Evolutionary conservation across 2,888 invertebrate genomes (phyloP).

Genomic region (Prenolepis imparis): DNA sequence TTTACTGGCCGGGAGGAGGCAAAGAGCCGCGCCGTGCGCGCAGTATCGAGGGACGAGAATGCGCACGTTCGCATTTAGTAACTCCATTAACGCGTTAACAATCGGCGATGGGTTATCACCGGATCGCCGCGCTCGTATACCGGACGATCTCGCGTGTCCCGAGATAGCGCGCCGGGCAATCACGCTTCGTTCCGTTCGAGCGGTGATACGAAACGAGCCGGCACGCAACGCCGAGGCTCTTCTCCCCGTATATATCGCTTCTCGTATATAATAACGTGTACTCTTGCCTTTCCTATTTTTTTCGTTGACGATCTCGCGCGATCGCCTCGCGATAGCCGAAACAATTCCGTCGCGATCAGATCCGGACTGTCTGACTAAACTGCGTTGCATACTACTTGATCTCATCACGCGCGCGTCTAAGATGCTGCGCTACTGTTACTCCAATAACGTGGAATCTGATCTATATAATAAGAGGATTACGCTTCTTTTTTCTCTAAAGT

Average conservation of each 20-base stretch:
- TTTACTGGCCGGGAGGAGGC: conserved; percentile 50
- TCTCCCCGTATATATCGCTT: conserved; percentile 20
- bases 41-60: conserved; percentile 3
- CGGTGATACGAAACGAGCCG: conserved; percentile 53
- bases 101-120: conserved; percentile 56
- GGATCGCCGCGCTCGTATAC: conserved; percentile 36
- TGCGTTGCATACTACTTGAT: conserved; percentile 15
- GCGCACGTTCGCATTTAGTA: conserved; percentile 58
- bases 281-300: not conserved
- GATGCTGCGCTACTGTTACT: not conserved
- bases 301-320: not conserved
- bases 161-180: conserved; percentile 58
- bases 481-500: conserved; percentile 1
- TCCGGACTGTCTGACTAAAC: not conserved
- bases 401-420: not conserved
- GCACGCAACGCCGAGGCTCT: conserved; percentile 42
- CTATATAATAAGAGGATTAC: not conserved
- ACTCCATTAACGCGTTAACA: conserved; percentile 74
- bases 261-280: not conserved
- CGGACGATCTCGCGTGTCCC: conserved; percentile 58
- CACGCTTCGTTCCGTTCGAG: conserved; percentile 54
- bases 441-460: conserved; percentile 4
- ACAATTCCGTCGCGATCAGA: conserved; percentile 12
- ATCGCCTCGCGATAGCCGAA: conserved; percentile 10
- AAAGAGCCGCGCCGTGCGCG: not conserved